These are phyloP conservation scores for Aphrophora alni DNA, from an alignment of 2,888 invertebrate species.

Conservation along the genomic window DNA sequence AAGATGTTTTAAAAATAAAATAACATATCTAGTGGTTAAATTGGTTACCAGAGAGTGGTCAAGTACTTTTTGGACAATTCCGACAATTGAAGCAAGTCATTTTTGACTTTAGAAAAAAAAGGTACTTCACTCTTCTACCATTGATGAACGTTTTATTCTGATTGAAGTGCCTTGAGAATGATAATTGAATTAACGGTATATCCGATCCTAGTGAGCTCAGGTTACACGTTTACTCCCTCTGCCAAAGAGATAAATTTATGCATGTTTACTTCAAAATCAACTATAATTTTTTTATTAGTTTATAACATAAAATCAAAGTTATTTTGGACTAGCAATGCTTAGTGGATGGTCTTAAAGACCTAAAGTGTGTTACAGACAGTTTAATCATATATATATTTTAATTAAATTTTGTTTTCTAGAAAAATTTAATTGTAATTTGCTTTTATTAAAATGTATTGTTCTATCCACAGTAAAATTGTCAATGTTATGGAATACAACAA, in stretches of 20 bases:
- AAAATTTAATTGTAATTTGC: background rate
- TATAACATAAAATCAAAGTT: slow-evolving; percentile 31
- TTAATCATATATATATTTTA: background rate
- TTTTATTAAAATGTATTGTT: background rate
- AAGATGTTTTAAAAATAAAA: slow-evolving; percentile 6
- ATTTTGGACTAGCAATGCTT: slow-evolving; percentile 26
- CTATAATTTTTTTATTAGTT: slow-evolving; percentile 30
- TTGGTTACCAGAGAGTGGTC: slow-evolving; percentile 41
- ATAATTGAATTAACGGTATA: slow-evolving; percentile 28
- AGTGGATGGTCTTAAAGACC: slow-evolving; percentile 17
- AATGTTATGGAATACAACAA: background rate
- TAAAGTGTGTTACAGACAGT: background rate
- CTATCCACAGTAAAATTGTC: background rate
- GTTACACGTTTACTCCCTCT: slow-evolving; percentile 42
- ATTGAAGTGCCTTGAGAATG: slow-evolving; percentile 47
- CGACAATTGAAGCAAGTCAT: slow-evolving; percentile 10
- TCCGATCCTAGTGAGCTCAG: slow-evolving; percentile 42
- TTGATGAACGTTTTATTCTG: slow-evolving; percentile 40
- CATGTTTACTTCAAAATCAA: background rate
- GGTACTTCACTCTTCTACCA: slow-evolving; percentile 44
- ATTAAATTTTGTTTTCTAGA: background rate
- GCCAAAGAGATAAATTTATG: slow-evolving; percentile 37
- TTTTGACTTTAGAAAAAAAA: slow-evolving; percentile 18
- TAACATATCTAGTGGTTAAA: slow-evolving; percentile 42
- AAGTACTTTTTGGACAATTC: slow-evolving; percentile 29